A percentile compares a stretch with the other conserved stretches of the same genome.
Evolutionary conservation across 2,888 invertebrate genomes (phyloP).

Genomic region (Machimus rusticus): DNA sequence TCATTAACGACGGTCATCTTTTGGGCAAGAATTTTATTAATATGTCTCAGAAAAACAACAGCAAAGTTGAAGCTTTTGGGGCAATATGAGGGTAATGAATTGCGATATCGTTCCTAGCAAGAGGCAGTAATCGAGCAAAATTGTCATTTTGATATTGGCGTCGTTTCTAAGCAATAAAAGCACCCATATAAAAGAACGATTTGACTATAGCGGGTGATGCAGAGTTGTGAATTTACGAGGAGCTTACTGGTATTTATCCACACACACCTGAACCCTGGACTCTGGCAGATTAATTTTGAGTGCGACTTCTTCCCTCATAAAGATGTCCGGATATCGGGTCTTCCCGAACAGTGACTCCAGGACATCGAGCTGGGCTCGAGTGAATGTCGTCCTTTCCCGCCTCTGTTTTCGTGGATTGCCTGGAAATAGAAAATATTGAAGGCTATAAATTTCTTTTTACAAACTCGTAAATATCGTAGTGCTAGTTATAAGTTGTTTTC

Average conservation of each 20-base stretch:
- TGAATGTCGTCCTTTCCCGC: constrained; percentile 94
- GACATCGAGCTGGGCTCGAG: constrained; percentile 90
- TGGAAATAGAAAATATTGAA: constrained; percentile 27
- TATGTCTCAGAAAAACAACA: background rate
- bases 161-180: background rate
- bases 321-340: constrained; percentile 96
- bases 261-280: constrained; percentile 91
- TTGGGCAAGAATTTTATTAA: background rate
- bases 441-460: background rate
- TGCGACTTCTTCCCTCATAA: constrained; percentile 97
- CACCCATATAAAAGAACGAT: background rate
- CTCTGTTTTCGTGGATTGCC: constrained; percentile 85
- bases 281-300: constrained; percentile 94
- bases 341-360: constrained; percentile 90
- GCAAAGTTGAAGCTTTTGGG: background rate
- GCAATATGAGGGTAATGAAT: background rate
- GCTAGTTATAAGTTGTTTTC: background rate
- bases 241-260: constrained; percentile 36
- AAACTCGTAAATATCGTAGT: background rate
- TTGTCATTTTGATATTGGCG: background rate
- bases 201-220: background rate
- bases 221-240: constrained; percentile 36
- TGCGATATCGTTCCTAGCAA: background rate
- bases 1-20: background rate
- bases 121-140: background rate